These are phyloP conservation scores for Neoscelio sp. DNA, from an alignment of 2,888 invertebrate genomes.

Conservation along the genomic window DNA sequence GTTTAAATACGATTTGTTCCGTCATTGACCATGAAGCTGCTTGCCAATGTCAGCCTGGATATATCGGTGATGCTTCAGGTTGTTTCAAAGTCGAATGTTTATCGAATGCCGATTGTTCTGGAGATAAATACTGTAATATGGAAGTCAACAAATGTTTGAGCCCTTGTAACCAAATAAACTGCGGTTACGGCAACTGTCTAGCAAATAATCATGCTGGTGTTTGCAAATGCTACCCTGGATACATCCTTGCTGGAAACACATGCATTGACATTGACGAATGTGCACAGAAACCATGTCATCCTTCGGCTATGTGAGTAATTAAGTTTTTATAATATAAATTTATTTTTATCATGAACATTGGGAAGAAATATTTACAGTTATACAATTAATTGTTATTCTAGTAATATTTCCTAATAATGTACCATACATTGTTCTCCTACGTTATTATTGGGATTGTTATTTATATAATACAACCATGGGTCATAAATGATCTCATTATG, in stretches of 20 bases:
- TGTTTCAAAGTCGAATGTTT: conserved; percentile 96
- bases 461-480: no score
- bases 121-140: conserved; percentile 90
- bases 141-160: conserved; percentile 91
- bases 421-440: no score
- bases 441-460: no score
- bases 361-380: no score
- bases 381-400: no score
- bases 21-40: conserved; percentile 89
- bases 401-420: no score
- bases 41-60: conserved; percentile 92
- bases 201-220: conserved; percentile 88
- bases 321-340: not conserved
- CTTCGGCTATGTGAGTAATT: conserved; percentile 86
- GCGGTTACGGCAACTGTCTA: conserved; percentile 92
- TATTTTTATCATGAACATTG: no score
- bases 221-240: conserved; percentile 92
- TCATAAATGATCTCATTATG: no score
- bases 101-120: conserved; percentile 89
- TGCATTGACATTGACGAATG: conserved; percentile 95
- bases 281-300: conserved; percentile 89
- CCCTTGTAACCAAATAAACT: conserved; percentile 91
- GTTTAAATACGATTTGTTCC: conserved; percentile 90
- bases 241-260: conserved; percentile 86
- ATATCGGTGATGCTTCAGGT: conserved; percentile 93